phyloP scores from a whole-genome alignment of 2,113 vertebrate species.

The Xenopus laevis region DNA sequence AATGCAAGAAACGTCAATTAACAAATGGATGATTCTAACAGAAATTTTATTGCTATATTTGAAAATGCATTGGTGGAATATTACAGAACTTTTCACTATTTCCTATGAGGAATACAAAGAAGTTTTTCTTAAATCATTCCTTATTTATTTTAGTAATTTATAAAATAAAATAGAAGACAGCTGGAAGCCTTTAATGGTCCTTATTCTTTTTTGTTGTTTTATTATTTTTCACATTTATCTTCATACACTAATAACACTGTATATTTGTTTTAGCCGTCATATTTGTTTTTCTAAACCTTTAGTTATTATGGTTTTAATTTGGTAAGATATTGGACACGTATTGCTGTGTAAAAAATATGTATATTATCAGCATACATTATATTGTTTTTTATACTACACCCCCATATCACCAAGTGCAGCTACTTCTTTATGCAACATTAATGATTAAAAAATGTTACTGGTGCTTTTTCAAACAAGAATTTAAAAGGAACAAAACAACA shows the following conservation, averaged over 20 bases:
- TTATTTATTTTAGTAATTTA: conserved; percentile 3
- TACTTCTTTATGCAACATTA: conserved; percentile 6
- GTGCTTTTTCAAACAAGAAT: not conserved
- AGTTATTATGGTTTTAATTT: not conserved
- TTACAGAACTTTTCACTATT: no score
- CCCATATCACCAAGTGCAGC: not conserved
- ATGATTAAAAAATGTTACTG: conserved; percentile 1
- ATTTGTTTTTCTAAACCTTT: not conserved
- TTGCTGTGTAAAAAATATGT: not conserved
- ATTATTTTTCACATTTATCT: not conserved
- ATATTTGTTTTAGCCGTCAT: no score
- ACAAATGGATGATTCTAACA: no score
- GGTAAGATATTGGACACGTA: not conserved
- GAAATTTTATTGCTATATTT: no score
- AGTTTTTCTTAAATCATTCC: no score
- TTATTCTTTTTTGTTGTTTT: not conserved
- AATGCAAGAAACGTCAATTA: no score
- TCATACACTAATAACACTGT: not conserved
- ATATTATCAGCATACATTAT: not conserved
- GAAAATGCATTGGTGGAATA: no score
- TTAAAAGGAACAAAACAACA: not conserved
- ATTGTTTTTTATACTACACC: not conserved
- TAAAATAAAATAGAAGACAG: not conserved
- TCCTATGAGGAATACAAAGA: no score
- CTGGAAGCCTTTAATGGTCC: not conserved